Evolutionary conservation across 2,113 vertebrate genomes (phyloP).

Genomic region (Taxidea taxus): DNA sequence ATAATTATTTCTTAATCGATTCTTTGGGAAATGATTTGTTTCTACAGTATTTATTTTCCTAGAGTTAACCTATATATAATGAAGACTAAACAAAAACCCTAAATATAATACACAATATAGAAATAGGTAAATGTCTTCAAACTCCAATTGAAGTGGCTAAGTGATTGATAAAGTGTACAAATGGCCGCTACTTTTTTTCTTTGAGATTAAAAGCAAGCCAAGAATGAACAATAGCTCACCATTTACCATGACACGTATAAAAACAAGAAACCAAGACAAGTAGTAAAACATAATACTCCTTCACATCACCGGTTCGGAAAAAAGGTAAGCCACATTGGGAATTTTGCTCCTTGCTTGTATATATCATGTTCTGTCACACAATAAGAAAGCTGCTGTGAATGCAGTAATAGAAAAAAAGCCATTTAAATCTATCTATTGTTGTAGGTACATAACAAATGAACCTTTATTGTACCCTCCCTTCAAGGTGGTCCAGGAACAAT

Average conservation of each 20-base stretch:
- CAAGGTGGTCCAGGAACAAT: constrained; percentile 51
- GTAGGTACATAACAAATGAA: constrained; percentile 55
- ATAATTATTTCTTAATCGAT: neutral
- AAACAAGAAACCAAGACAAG: constrained; percentile 55
- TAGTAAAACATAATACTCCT: constrained; percentile 42
- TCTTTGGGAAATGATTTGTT: constrained; percentile 23
- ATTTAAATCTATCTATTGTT: constrained; percentile 45
- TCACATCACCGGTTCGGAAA: neutral
- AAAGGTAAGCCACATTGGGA: constrained; percentile 44
- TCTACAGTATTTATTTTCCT: neutral
- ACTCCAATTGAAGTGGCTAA: constrained; percentile 24
- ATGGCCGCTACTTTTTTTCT: neutral
- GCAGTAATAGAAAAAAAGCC: constrained; percentile 41
- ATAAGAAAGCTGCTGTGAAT: constrained; percentile 58
- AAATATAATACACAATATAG: neutral
- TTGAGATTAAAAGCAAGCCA: constrained; percentile 44
- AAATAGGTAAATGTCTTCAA: constrained; percentile 23
- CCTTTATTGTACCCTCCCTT: neutral
- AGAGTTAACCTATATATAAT: neutral
- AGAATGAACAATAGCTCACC: constrained; percentile 7
- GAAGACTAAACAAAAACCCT: neutral
- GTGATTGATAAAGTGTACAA: neutral
- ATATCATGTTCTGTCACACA: constrained; percentile 35
- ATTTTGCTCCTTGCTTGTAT: constrained; percentile 29
- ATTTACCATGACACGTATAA: constrained; percentile 41